phyloP scores from a whole-genome alignment of 35 echinoderm and acorn worm genomes.

The Stichopus chloronotus region DNA sequence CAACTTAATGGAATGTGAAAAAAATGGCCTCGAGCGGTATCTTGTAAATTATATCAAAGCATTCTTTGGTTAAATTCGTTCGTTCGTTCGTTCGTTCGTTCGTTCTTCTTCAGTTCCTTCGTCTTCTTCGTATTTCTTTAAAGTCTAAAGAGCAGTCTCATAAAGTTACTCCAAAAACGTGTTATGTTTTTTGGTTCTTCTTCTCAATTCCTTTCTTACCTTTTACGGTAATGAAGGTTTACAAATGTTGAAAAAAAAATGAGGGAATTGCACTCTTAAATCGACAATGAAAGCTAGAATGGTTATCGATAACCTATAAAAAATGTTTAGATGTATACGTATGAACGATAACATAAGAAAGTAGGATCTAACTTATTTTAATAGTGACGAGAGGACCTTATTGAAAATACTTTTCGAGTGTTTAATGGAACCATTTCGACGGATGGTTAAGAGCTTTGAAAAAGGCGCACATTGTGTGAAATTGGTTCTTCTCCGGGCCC shows the following conservation, averaged over 20 bases:
- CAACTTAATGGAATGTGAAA: conserved; percentile 44
- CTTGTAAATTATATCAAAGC: conserved; percentile 8
- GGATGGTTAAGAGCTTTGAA: neutral
- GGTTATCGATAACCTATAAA: too few relatives aligned
- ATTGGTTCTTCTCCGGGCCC: too few relatives aligned
- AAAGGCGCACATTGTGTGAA: neutral
- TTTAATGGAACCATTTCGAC: neutral
- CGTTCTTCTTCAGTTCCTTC: too few relatives aligned
- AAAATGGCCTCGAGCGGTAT: conserved; percentile 8
- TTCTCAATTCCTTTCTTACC: too few relatives aligned
- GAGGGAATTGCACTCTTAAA: neutral
- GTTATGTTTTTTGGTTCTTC: neutral
- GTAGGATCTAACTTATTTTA: neutral
- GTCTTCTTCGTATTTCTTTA: too few relatives aligned
- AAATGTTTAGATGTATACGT: too few relatives aligned
- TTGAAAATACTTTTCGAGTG: neutral
- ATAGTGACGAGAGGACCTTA: neutral
- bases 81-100: too few relatives aligned
- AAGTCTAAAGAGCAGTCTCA: neutral
- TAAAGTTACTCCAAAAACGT: neutral
- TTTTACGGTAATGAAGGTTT: too few relatives aligned
- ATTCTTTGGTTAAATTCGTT: neutral
- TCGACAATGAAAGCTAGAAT: too few relatives aligned
- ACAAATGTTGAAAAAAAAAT: neutral
- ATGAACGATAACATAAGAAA: neutral